Evolutionary conservation across 2,113 vertebrate genomes (phyloP).

Genomic region (Carollia perspicillata): DNA sequence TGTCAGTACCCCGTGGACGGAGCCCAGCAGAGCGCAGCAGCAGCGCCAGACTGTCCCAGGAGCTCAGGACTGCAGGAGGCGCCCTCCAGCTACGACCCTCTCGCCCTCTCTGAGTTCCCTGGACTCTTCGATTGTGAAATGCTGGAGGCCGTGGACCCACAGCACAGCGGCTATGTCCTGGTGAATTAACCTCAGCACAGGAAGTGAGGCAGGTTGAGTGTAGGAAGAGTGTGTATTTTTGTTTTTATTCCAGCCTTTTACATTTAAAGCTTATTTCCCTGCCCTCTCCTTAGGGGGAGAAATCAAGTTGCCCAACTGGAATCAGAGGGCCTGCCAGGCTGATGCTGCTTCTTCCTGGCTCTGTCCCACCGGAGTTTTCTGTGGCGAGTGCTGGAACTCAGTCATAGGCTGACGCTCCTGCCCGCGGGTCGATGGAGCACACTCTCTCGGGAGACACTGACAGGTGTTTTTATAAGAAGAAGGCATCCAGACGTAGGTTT

Average conservation of each 20-base stretch:
- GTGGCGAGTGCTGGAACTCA: slow-evolving; percentile 37
- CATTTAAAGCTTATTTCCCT: slow-evolving; percentile 76
- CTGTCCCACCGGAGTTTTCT: not conserved
- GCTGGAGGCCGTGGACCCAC: slow-evolving; percentile 98
- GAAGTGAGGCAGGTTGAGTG: slow-evolving; percentile 16
- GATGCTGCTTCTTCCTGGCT: not conserved
- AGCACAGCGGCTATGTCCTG: slow-evolving; percentile 93
- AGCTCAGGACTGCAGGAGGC: slow-evolving; percentile 70
- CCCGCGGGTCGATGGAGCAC: slow-evolving; percentile 3
- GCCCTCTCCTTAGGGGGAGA: slow-evolving; percentile 57
- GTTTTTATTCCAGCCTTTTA: slow-evolving; percentile 65
- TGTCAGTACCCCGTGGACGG: slow-evolving; percentile 84
- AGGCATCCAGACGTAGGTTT: not conserved
- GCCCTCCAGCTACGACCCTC: slow-evolving; percentile 79
- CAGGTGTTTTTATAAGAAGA: not conserved
- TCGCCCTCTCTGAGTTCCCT: slow-evolving; percentile 86
- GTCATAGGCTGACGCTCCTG: not conserved
- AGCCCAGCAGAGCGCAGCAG: slow-evolving; percentile 66
- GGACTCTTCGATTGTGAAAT: slow-evolving; percentile 94
- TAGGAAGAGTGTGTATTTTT: slow-evolving; percentile 73
- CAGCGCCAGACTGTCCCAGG: slow-evolving; percentile 53
- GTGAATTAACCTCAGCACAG: slow-evolving; percentile 86
- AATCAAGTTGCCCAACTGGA: slow-evolving; percentile 60
- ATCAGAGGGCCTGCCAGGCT: slow-evolving; percentile 13
- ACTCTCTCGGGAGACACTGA: not conserved